Conservation (phyloP, 2,113 vertebrate genomes). For the Dissostichus mawsoni region DNA sequence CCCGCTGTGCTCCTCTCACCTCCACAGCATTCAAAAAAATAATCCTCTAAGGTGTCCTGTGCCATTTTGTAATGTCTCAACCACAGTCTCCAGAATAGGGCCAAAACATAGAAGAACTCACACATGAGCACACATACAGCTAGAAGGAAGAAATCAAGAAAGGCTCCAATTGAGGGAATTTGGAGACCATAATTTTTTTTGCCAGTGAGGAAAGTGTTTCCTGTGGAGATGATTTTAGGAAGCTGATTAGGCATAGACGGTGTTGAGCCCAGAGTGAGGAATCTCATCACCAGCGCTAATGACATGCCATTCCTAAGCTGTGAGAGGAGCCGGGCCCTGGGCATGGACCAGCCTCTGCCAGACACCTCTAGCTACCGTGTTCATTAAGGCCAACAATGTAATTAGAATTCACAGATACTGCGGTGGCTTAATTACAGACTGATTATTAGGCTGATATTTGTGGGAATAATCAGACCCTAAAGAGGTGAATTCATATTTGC, state of each 20-base stretch:
- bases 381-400: conserved; percentile 80
- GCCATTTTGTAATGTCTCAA: conserved; percentile 68
- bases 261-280: conserved; percentile 80
- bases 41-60: conserved; percentile 70
- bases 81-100: conserved; percentile 40
- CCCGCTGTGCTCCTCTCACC: conserved; percentile 78
- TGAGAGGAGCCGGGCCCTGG: conserved; percentile 72
- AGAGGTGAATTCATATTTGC: conserved; percentile 71
- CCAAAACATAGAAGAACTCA: conserved; percentile 35
- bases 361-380: conserved; percentile 75
- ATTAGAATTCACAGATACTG: conserved; percentile 80
- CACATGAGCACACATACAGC: conserved; percentile 18
- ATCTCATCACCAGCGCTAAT: conserved; percentile 81
- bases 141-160: conserved; percentile 45
- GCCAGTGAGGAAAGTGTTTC: conserved; percentile 72
- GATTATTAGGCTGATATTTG: conserved; percentile 81
- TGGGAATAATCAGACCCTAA: conserved; percentile 69
- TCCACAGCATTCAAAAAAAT: conserved; percentile 69
- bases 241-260: conserved; percentile 80
- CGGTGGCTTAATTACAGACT: conserved; percentile 77
- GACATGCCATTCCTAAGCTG: conserved; percentile 81
- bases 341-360: conserved; percentile 77
- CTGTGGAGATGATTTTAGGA: conserved; percentile 80
- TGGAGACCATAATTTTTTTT: conserved; percentile 47
- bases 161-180: conserved; percentile 62